Percentiles rank a stretch among this genome's conserved stretches.
Conservation (phyloP, 1,140 invertebrate genomes). For the Odontomachus brunneus region DNA sequence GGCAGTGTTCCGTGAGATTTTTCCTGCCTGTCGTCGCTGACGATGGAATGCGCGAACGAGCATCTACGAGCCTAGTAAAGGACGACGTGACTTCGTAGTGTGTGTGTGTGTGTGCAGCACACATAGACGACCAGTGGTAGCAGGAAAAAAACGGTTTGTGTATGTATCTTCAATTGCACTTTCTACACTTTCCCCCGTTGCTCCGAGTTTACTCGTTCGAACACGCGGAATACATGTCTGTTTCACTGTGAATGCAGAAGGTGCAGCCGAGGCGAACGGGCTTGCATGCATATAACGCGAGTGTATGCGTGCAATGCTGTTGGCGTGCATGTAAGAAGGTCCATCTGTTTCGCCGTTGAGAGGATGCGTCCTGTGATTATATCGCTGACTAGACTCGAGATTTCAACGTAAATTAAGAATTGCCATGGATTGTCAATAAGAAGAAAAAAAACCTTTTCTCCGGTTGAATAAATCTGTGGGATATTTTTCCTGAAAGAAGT, state of each 20-base stretch:
- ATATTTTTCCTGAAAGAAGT: not conserved
- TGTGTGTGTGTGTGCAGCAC: not conserved
- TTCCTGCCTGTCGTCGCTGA: not conserved
- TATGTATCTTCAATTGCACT: no score
- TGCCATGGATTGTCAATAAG: no score
- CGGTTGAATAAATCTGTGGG: not conserved
- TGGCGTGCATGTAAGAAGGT: not conserved
- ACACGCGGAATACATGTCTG: no score
- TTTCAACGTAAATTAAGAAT: not conserved
- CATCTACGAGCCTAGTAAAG: no score
- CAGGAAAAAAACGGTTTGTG: no score
- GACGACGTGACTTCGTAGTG: not conserved
- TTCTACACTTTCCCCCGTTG: no score
- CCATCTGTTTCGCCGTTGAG: not conserved
- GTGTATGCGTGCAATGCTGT: not conserved
- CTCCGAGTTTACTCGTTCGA: no score
- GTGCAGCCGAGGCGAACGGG: no score
- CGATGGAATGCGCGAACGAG: slow-evolving; percentile 27
- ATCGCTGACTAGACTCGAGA: not conserved
- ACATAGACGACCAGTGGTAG: not conserved
- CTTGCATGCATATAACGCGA: not conserved
- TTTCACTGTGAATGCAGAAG: no score
- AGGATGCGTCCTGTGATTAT: slow-evolving; percentile 18
- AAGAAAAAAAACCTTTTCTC: no score
- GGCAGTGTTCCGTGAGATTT: no score